These are phyloP conservation scores for Cydia strobilella DNA, from an alignment of 1,140 invertebrate species.

Conservation along the genomic window DNA sequence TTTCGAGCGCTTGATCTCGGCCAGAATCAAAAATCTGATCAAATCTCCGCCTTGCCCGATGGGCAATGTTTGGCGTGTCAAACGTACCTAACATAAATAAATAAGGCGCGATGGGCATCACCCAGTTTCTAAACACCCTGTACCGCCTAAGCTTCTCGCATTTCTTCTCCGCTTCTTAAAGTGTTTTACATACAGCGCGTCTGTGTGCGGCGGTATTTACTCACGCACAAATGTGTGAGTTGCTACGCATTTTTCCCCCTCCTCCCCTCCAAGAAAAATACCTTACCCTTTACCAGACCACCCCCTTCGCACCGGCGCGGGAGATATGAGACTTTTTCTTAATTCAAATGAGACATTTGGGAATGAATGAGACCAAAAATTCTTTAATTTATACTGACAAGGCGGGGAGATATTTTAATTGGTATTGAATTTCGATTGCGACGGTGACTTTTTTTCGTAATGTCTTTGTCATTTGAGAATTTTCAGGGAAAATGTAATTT, in stretches of 20 bases:
- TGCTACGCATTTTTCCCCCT: constrained; percentile 72
- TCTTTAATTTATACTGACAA: constrained; percentile 75
- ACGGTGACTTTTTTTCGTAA: constrained; percentile 62
- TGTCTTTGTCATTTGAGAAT: constrained; percentile 43
- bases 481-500: constrained; percentile 50
- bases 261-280: constrained; percentile 73
- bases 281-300: constrained; percentile 67
- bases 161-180: constrained; percentile 80
- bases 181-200: constrained; percentile 77
- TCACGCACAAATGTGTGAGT: constrained; percentile 76
- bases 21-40: too few species aligned
- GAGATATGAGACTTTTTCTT: constrained; percentile 80
- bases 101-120: not conserved
- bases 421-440: constrained; percentile 78
- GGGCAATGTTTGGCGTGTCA: not conserved
- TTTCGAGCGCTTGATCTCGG: too few species aligned
- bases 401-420: constrained; percentile 71
- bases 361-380: constrained; percentile 74
- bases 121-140: constrained; percentile 51
- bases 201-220: constrained; percentile 75
- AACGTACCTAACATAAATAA: constrained; percentile 13
- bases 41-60: too few species aligned
- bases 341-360: constrained; percentile 77
- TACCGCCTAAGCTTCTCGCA: constrained; percentile 75
- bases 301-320: constrained; percentile 75